Evolutionary conservation across 2,888 invertebrate species (phyloP), one percentile per base, ranked within the genome.

Genomic region (Ichneumoninae sp.): DNA sequence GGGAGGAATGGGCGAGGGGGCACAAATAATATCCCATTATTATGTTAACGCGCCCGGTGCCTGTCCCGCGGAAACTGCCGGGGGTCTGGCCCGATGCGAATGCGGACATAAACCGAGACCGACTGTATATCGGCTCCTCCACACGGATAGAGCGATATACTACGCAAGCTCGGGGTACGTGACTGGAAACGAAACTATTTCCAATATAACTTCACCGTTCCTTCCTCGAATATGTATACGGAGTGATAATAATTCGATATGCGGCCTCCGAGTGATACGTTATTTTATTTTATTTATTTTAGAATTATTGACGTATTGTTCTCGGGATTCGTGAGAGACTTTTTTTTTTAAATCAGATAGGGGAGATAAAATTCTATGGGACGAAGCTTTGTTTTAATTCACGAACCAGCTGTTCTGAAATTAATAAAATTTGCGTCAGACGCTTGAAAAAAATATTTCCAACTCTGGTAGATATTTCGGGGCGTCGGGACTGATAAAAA

Each of bases 11-110:
- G 13, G 52, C 7, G 52, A 5, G 52, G 62, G 33, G 62, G 16
- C 80, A 85, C 88, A 89, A 90, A 89, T 89, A 90, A 89, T 89
- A 86, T 84, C 86, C 86, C 75, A 88, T 90, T 88, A 89, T 89
- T 88, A 87, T 87, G 87, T 86, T 85, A 86, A 85, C 87, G 85
- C 86, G 71, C 26, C 86, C 82, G 78, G 82, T 84, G 77, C 75
- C 30, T 80, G 76, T 82, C 80, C 50, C 50, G 84, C 66, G 76
- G 83, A 88, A 86, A 65, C 66, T 65, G 57, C 65, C 70, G 60
- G 65, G 40, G 36, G 52, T 62, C 69, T 19, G 36, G 81, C 65
- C 62, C 75, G 50, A 22, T 62, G 22, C 69, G 75, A 69, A 81
- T 70, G 75, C 60, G 69, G 68, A 40, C 44, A 44, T 40, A 40